Base-by-base conservation (phyloP, 2,113 vertebrate genomes). In the Acinonyx jubatus region DNA sequence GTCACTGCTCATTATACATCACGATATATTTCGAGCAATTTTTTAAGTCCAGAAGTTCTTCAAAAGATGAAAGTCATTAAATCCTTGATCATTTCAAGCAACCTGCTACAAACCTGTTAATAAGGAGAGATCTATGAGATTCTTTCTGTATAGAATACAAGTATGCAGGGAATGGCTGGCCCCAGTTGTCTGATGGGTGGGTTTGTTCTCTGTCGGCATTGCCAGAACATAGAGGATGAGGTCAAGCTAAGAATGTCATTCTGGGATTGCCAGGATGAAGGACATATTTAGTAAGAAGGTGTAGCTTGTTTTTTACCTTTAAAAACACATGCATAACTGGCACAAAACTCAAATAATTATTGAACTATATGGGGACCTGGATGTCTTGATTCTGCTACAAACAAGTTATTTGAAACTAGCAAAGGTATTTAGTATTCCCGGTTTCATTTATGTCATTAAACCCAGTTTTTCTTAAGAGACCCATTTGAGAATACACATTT, bases 381-480 rank as follows among this genome's bases (percentile, higher is more conserved):
- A 79, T 81, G 21, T 86, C n/a, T 90, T 74, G 8, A 93, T 84
- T 93, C 38, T 91, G 50, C 36, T 93, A 45, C n/a, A 69, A 69
- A 91, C 8, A 88, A 86, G 18, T 82, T 84, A 81, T 88, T 96
- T 69, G 18, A 83, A 97, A 84, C 12, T 91, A 73, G 29, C 31
- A 78, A 36, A 78, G 11, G 9, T 48, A 91, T 89, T 96, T 82
- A 85, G 91, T 63, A 86, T 57, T 41, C 50, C 10, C 85, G 5
- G 33, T 25, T 96, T 96, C 36, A 91, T 88, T 94, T 66, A 90
- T 93, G 55, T 68, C 69, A 87, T 23, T 79, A 52, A 78, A 73
- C 33, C 8, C 52, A 65, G 19, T 81, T 95, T 94, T 66, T 23
- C 45, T 96, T 61, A 90, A 66, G 33, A 88, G 23, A 68, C 36